Percentiles rank a stretch among this genome's conserved stretches.
Conservation (phyloP, 2,888 invertebrate genomes). For the Caenorhabditis panamensis region DNA sequence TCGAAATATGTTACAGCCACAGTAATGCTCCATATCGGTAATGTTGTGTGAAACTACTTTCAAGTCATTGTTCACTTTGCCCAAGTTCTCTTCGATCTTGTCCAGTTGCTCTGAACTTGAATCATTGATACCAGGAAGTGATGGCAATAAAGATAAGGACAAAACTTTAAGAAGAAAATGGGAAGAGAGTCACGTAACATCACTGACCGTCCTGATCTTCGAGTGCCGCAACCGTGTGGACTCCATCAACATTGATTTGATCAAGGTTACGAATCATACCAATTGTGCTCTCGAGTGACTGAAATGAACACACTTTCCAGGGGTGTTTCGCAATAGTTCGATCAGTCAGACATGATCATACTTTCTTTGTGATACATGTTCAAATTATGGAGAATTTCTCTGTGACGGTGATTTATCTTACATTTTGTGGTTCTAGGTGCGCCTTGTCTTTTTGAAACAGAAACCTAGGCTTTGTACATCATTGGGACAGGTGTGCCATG, state of each 20-base stretch:
- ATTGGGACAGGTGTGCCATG: too few relatives aligned
- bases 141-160: conserved; percentile 9
- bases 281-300: conserved; percentile 65
- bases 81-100: conserved; percentile 65
- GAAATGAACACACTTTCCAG: conserved; percentile 29
- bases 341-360: background rate
- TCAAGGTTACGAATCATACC: conserved; percentile 64
- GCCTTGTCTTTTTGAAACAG: too few relatives aligned
- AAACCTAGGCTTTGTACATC: too few relatives aligned
- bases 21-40: conserved; percentile 65
- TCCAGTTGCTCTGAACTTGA: conserved; percentile 66
- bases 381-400: background rate
- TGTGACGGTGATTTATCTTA: too few relatives aligned
- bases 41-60: conserved; percentile 62
- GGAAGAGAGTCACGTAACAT: conserved; percentile 1
- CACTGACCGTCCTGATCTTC: conserved; percentile 71
- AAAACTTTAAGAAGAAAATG: background rate
- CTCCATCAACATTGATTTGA: conserved; percentile 65
- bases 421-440: too few relatives aligned
- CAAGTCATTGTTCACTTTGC: conserved; percentile 63
- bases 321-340: background rate
- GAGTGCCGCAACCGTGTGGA: conserved; percentile 63
- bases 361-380: background rate
- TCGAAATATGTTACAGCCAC: conserved; percentile 56
- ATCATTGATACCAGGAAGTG: conserved; percentile 5